Base-by-base conservation (phyloP, 2,888 invertebrate genomes). In the Lasioglossum morio region DNA sequence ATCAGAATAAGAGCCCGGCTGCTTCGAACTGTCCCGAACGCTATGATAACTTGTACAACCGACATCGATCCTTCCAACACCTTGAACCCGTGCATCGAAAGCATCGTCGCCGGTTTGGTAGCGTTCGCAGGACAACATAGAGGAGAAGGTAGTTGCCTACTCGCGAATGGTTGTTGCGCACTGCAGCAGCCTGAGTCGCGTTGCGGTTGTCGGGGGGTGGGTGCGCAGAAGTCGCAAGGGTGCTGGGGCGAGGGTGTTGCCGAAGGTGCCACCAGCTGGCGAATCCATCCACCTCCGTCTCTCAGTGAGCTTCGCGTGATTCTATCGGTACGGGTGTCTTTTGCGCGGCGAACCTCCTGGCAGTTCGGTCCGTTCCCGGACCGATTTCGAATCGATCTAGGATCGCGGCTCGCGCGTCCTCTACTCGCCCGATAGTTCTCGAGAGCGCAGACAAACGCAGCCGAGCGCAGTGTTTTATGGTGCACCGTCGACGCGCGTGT, bases 161-260 rank as follows among this genome's bases (percentile, higher is more conserved):
- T 43, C 73, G n/a, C 12, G 77, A 57, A 72, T 78, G 88, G 84
- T 85, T 78, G 85, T 90, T 92, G 89, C 92, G 92, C 92, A 92
- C 86, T 92, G 92, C 92, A 90, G 91, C 86, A 87, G 70, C 82
- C 72, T 43, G 81, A 80, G 86, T 70, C 77, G 82, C 85, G 80
- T 79, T 87, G 84, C 88, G 79, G 79, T 79, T 82, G 84, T 77
- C 37, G 79, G 86, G 84, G 75, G 69, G 63, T 75, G 75, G 73
- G n/a, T 69, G 77, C 34, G 69, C 70, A 70, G 40, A 37, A 40
- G 70, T 37, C 70, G 69, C 37, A 23, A 40, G 40, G 37, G 70
- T 37, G 40, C n/a, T 12, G n/a, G 37, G n/a, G 37, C 23, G 69
- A 16, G 30, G 91, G 89, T 89, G 87, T 79, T 40, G 72, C 75